A percentile compares a stretch with the other conserved stretches of the same genome.
Evolutionary conservation across 2,888 invertebrate species (phyloP).

Genomic region (Drosophila atroscutellata): DNA sequence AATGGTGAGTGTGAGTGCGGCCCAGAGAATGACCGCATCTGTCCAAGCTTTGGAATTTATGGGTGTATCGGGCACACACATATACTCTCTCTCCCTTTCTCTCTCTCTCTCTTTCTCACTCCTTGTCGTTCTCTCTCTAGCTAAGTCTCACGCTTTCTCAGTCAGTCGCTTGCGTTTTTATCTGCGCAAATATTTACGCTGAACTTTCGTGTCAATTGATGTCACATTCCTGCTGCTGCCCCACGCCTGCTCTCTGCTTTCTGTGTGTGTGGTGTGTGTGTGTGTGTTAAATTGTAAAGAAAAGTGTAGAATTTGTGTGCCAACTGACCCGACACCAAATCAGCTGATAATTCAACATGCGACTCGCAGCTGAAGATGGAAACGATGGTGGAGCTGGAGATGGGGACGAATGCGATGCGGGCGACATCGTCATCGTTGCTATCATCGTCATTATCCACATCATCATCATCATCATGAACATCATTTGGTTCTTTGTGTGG

Average conservation of each 20-base stretch:
- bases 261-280: constrained; percentile 1
- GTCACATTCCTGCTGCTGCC: constrained; percentile 62
- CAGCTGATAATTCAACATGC: constrained; percentile 72
- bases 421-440: constrained; percentile 24
- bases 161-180: constrained; percentile 53
- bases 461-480: constrained; percentile 22
- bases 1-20: constrained; percentile 48
- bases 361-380: constrained; percentile 8
- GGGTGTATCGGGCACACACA: constrained; percentile 58
- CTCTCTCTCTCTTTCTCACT: constrained; percentile 3
- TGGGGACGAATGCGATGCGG: constrained; percentile 15
- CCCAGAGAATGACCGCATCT: constrained; percentile 70
- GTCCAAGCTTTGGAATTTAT: constrained; percentile 69
- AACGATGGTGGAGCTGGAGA: constrained; percentile 4
- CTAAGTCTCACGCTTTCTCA: constrained; percentile 39
- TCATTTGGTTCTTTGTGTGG: constrained; percentile 35
- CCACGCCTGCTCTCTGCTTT: background rate
- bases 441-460: constrained; percentile 16
- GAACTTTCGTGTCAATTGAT: constrained; percentile 80
- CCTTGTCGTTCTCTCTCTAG: constrained; percentile 11
- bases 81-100: background rate
- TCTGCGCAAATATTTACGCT: constrained; percentile 78
- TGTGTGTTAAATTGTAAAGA: constrained; percentile 72
- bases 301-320: constrained; percentile 74
- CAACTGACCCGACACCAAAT: constrained; percentile 77